These are phyloP conservation scores for Atrina japonica DNA, from an alignment of 2,888 invertebrate genomes.

Conservation along the genomic window DNA sequence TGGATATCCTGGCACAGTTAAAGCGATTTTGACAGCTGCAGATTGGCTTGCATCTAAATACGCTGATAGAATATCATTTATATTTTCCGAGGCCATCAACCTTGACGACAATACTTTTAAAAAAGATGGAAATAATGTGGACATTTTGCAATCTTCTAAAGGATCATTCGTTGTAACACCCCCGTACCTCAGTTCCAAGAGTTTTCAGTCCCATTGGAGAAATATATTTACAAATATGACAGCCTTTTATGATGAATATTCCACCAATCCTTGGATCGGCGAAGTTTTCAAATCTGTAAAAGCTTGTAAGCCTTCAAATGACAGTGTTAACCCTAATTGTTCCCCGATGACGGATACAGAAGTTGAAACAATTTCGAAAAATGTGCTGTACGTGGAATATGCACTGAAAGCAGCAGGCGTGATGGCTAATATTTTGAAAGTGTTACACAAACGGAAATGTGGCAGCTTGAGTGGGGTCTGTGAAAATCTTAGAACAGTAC, in stretches of 20 bases:
- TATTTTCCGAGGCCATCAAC: constrained; percentile 21
- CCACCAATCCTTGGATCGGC: constrained; percentile 41
- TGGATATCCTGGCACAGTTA: constrained; percentile 7
- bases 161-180: constrained; percentile 17
- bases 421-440: constrained; percentile 40
- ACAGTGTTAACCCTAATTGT: constrained; percentile 1
- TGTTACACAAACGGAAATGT: constrained; percentile 19
- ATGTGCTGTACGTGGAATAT: constrained; percentile 40
- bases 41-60: neutral
- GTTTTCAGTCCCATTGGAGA: constrained; percentile 43
- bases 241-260: constrained; percentile 8
- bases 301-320: constrained; percentile 13
- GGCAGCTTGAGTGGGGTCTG: constrained; percentile 9
- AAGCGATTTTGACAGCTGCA: neutral
- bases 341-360: neutral
- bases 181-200: neutral
- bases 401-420: constrained; percentile 45
- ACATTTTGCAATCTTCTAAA: constrained; percentile 1
- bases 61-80: constrained; percentile 14
- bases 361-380: neutral
- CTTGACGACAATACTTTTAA: constrained; percentile 4
- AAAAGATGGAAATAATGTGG: neutral
- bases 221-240: constrained; percentile 30
- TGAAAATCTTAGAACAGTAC: neutral
- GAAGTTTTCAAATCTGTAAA: constrained; percentile 10